Base-by-base conservation (phyloP, 2,797 vertebrate genomes). In the Sebastes steindachneri region DNA sequence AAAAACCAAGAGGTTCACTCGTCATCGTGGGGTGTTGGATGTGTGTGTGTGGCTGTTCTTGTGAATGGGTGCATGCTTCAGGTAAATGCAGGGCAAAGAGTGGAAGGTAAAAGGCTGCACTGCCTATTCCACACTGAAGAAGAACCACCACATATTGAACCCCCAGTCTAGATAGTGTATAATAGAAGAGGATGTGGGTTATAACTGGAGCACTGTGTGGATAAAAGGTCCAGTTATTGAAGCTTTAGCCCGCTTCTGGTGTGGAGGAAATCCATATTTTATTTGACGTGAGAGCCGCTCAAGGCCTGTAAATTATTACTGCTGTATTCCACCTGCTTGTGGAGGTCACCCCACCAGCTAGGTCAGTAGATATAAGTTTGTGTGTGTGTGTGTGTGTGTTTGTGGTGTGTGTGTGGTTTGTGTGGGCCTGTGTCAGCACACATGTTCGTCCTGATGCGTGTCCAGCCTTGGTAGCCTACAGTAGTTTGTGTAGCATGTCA, bases 231-330 rank as follows among this genome's bases (percentile, higher is more conserved):
- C 63, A 75, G 84, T 86, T 90, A 91, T 85, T 76, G 63, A 88
- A 90, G 86, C 80, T 75, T 83, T 79, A 37, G 68, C 72, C 65
- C 2, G 15, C 82, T 85, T 63, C 85, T 77, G 83, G 60, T 82
- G 54, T 31, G 62, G 35, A 90, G 77, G 79, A 89, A 93, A 93
- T 93, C 90, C 74, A 93, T 93, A 93, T 94, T 93, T 90, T 87
- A 93, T 92, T 92, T 88, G 88, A 89, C 37, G 71, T 85, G 85
- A 91, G 76, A 89, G 88, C 66, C 35, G 82, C 89, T 92, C 90
- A 91, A 84, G 82, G 83, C 77, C 92, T 89, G 86, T 94, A 85
- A 92, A 94, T 94, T 91, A 94, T 94, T 93, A 83, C 90, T 85
- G 88, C 85, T 88, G 69, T 86, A 87, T 82, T 88, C 86, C 85